Base-by-base conservation (phyloP, 2,797 vertebrate genomes). In the Galaxias olidus region DNA sequence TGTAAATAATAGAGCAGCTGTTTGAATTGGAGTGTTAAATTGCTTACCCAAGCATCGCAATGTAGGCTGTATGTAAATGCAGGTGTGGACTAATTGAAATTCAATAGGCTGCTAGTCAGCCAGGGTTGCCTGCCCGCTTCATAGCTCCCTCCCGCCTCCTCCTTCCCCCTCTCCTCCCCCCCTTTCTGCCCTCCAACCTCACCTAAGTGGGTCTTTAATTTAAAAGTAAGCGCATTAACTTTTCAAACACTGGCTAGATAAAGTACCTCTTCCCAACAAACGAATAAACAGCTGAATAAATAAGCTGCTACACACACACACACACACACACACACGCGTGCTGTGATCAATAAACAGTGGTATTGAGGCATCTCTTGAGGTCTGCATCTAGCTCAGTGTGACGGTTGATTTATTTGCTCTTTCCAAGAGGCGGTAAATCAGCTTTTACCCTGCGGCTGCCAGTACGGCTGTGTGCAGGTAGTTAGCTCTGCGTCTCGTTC, bases 121-220 rank as follows among this genome's bases (percentile, higher is more conserved):
- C 81, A 46, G 61, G 83, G 80, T 87, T 83, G 77, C 72, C 63
- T 30, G 48, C 69, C 69, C 64, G 55, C 68, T 78, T 72, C 71
- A 18, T 18, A 62, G 12, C 15, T 8, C 49, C 15, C 9, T 52
- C 20, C 54, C 55, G 2, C 44, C 48, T 20, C 30, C 58, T 1
- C 14, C n/a, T 19, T 12, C n/a, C 7, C 9, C 19, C 11, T 19
- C 44, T 47, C 46, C 10, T 9, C 45, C 41, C 45, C 76, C 69
- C 81, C 78, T 52, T 63, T 79, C 76, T 85, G 80, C 69, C 85
- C 84, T 85, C 75, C 83, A 86, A 86, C 81, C 84, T 84, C 49
- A 72, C 84, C 81, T 89, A 88, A 84, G 87, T 88, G 84, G 87
- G 80, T 88, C 87, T 87, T 90, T 90, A 86, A 90, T 90, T 90